Percentiles rank a stretch among this genome's conserved stretches.
Conservation (phyloP, 1,140 invertebrate species). For the Ceratitis capitata region DNA sequence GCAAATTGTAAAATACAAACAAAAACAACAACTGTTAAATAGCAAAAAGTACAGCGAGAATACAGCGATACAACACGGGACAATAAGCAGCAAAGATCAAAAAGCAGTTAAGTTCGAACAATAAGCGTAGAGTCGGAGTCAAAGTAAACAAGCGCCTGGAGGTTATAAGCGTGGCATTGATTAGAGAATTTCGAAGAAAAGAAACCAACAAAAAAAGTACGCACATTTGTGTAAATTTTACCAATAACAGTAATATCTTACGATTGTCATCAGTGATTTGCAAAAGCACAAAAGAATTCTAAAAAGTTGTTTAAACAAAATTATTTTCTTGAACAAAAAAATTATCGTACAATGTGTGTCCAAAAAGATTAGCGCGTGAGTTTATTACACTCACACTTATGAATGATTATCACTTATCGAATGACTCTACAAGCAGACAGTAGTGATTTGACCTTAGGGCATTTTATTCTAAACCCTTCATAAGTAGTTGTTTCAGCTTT, state of each 20-base stretch:
- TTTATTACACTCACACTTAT: too few relatives aligned
- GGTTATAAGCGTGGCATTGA: background rate
- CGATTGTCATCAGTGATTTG: background rate
- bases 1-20: background rate
- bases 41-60: too few relatives aligned
- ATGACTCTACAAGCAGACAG: too few relatives aligned
- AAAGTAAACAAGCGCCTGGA: background rate
- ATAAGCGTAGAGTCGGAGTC: background rate
- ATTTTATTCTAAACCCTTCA: too few relatives aligned
- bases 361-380: background rate
- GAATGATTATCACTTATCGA: too few relatives aligned
- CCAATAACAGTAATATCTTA: background rate
- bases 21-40: too few relatives aligned
- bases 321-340: background rate
- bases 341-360: background rate
- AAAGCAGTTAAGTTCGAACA: background rate
- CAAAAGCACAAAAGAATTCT: too few relatives aligned
- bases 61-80: background rate
- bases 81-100: conserved; percentile 21
- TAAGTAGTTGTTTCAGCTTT: too few relatives aligned
- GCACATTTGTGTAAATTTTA: background rate
- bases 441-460: too few relatives aligned
- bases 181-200: background rate
- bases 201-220: too few relatives aligned
- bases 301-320: background rate